Evolutionary conservation across 2,888 invertebrate species (phyloP).

Genomic region (Synergus umbraculus): DNA sequence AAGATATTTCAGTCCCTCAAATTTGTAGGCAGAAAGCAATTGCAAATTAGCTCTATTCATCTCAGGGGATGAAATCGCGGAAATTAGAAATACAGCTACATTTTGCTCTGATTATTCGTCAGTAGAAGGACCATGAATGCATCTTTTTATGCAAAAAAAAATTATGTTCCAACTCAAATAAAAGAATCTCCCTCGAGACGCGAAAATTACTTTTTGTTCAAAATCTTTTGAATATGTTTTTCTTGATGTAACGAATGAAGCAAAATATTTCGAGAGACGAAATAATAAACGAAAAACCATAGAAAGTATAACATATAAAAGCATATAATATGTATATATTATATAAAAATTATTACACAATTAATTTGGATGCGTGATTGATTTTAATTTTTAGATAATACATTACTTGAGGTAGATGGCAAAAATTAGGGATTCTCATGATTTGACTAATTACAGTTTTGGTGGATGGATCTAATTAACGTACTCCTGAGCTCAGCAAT

Average conservation of each 20-base stretch:
- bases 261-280: not conserved
- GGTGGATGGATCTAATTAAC: conserved; percentile 31
- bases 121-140: not conserved
- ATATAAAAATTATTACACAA: no score
- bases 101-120: conserved; percentile 41
- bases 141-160: not conserved
- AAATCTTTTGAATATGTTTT: conserved; percentile 22
- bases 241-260: not conserved
- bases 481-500: conserved; percentile 57
- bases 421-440: not conserved
- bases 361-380: no score
- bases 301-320: no score
- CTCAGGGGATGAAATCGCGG: conserved; percentile 53
- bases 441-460: not conserved
- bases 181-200: not conserved
- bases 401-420: not conserved
- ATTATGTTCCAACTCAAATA: not conserved
- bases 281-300: not conserved
- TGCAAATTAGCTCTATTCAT: conserved; percentile 63
- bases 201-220: conserved; percentile 45
- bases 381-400: no score
- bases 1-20: conserved; percentile 25
- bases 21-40: conserved; percentile 41
- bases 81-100: conserved; percentile 53
- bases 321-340: no score